Evolutionary conservation across 1,140 invertebrate species (phyloP).

Genomic region (Maniola jurtina): DNA sequence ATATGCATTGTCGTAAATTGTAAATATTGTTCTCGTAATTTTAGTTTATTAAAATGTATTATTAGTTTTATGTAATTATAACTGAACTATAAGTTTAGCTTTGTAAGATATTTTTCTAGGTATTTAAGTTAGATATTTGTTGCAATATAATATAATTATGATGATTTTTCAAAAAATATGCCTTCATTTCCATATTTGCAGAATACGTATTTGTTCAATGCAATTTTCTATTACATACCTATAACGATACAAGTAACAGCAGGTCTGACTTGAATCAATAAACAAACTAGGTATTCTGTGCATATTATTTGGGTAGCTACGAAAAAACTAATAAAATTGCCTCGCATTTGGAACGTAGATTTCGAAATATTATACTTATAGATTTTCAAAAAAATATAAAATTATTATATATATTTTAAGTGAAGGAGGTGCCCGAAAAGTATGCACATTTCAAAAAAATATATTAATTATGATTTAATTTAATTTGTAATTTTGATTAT

Average conservation of each 20-base stretch:
- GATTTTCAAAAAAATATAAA: constrained; percentile 64
- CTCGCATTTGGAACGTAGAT: constrained; percentile 78
- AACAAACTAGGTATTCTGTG: constrained; percentile 36
- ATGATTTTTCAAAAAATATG: constrained; percentile 44
- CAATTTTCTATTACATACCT: constrained; percentile 42
- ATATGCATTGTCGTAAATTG: constrained; percentile 64
- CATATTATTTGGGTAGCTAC: constrained; percentile 57
- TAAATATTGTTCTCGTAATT: constrained; percentile 76
- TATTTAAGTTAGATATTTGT: constrained; percentile 71
- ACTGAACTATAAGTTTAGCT: constrained; percentile 66
- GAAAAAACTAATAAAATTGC: constrained; percentile 72
- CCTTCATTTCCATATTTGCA: constrained; percentile 41
- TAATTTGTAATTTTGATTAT: not conserved
- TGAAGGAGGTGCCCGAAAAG: constrained; percentile 45
- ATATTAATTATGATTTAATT: constrained; percentile 16
- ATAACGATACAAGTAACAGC: constrained; percentile 62
- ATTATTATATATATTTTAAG: constrained; percentile 69
- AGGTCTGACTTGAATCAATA: constrained; percentile 52
- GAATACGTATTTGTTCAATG: constrained; percentile 38
- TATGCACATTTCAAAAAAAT: constrained; percentile 39
- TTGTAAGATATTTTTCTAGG: constrained; percentile 60
- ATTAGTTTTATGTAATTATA: constrained; percentile 67
- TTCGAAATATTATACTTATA: constrained; percentile 72
- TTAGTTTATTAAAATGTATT: constrained; percentile 74
- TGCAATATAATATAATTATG: constrained; percentile 53